Evolutionary conservation across 2,113 vertebrate genomes (phyloP).

Genomic region (Istiophorus platypterus): DNA sequence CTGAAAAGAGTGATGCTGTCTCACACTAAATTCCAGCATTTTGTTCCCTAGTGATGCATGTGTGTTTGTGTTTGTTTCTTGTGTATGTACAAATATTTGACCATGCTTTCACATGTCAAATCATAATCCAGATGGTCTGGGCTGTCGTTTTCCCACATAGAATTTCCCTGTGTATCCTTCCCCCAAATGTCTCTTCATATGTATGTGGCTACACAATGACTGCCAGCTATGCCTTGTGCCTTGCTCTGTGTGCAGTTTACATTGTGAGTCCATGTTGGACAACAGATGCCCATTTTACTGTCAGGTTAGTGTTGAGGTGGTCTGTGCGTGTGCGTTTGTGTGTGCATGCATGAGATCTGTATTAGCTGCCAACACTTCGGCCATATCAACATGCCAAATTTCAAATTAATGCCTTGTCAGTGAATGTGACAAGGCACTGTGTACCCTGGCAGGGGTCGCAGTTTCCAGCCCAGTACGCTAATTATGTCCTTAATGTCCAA

Average conservation of each 20-base stretch:
- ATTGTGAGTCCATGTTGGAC: slow-evolving; percentile 81
- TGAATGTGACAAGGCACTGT: slow-evolving; percentile 89
- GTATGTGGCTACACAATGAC: slow-evolving; percentile 68
- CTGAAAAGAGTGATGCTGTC: not conserved
- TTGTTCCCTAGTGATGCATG: not conserved
- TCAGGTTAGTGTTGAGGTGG: slow-evolving; percentile 41
- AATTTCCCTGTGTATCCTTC: slow-evolving; percentile 30
- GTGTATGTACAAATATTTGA: slow-evolving; percentile 71
- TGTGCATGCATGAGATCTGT: slow-evolving; percentile 80
- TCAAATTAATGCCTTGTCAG: slow-evolving; percentile 95
- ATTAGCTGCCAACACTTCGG: slow-evolving; percentile 86
- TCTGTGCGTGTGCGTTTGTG: slow-evolving; percentile 23
- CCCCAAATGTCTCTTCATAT: slow-evolving; percentile 80
- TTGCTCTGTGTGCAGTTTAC: slow-evolving; percentile 46
- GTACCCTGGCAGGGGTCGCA: slow-evolving; percentile 84
- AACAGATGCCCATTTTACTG: slow-evolving; percentile 78
- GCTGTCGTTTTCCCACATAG: slow-evolving; percentile 50
- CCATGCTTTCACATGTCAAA: slow-evolving; percentile 54
- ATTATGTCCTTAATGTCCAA: slow-evolving; percentile 93
- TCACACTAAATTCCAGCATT: not conserved
- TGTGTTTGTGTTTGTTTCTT: slow-evolving; percentile 55
- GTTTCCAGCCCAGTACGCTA: slow-evolving; percentile 89
- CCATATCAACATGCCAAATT: slow-evolving; percentile 88
- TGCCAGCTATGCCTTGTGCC: slow-evolving; percentile 54
- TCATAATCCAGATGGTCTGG: slow-evolving; percentile 73